phyloP scores from a whole-genome alignment of 92 coral and sea anemone species.

The Nematostella vectensis region DNA sequence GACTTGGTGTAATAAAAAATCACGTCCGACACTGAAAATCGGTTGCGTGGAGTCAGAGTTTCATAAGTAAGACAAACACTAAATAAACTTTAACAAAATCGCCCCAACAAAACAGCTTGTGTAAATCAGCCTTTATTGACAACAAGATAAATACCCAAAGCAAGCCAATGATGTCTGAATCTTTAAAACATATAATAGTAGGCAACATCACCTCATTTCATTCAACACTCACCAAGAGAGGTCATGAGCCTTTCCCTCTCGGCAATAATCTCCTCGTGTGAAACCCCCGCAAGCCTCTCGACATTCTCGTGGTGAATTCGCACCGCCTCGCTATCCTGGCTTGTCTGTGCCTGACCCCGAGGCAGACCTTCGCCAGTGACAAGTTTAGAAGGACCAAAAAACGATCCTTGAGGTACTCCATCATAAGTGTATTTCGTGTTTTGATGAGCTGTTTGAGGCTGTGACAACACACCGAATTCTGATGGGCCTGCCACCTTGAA shows the following conservation, averaged over 20 bases:
- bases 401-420: neutral
- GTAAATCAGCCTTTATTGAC: too few relatives aligned
- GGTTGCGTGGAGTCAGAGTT: too few relatives aligned
- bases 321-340: constrained; percentile 29
- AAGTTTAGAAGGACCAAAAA: constrained; percentile 12
- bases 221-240: constrained; percentile 52
- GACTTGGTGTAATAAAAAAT: too few relatives aligned
- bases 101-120: too few relatives aligned
- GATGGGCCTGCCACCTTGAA: constrained; percentile 60
- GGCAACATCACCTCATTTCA: too few relatives aligned
- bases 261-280: constrained; percentile 66
- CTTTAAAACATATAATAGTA: too few relatives aligned
- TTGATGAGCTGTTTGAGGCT: neutral
- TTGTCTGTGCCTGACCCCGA: constrained; percentile 4
- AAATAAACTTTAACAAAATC: too few relatives aligned
- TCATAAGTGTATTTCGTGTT: constrained; percentile 1
- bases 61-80: too few relatives aligned
- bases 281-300: constrained; percentile 52
- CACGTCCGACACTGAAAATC: too few relatives aligned
- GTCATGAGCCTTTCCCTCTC: constrained; percentile 65
- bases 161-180: too few relatives aligned
- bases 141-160: too few relatives aligned
- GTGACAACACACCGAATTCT: constrained; percentile 56
- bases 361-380: constrained; percentile 66
- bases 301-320: constrained; percentile 77